phyloP scores from a whole-genome alignment of 2,888 invertebrate genomes.

The Malthinus seriepunctatus region DNA sequence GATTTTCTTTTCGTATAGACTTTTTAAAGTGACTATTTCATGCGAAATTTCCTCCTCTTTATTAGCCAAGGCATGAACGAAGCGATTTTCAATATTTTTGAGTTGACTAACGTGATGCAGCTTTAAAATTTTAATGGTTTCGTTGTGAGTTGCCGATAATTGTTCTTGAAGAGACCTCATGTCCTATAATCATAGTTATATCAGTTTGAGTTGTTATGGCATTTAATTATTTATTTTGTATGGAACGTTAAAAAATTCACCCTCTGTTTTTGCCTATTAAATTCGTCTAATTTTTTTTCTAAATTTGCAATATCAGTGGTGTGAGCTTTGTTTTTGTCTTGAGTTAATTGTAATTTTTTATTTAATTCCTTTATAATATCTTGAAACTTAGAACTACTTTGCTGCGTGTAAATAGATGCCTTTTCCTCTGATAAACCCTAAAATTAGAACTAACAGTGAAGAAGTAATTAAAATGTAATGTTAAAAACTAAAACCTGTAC shows the following conservation, averaged over 20 bases:
- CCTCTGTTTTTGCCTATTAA: conserved; percentile 19
- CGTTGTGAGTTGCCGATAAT: conserved; percentile 23
- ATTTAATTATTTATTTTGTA: no score
- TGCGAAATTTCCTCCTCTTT: conserved; percentile 21
- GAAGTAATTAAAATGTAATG: background rate
- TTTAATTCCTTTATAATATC: conserved; percentile 24
- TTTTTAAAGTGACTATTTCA: conserved; percentile 21
- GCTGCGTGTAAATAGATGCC: conserved; percentile 20
- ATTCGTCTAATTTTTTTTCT: conserved; percentile 27
- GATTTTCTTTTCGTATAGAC: conserved; percentile 20
- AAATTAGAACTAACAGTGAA: background rate
- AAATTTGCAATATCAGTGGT: conserved; percentile 21
- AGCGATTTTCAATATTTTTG: conserved; percentile 25
- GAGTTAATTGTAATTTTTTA: conserved; percentile 24
- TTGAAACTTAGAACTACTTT: conserved; percentile 28
- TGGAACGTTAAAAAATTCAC: conserved; percentile 10
- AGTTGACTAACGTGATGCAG: conserved; percentile 25
- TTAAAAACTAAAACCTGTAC: conserved; percentile 22
- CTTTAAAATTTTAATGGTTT: conserved; percentile 31
- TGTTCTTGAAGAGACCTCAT: conserved; percentile 21
- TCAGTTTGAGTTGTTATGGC: no score
- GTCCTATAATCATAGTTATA: conserved; percentile 18
- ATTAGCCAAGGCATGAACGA: conserved; percentile 16
- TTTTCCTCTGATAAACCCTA: conserved; percentile 29
- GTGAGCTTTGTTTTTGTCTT: conserved; percentile 24